These are phyloP conservation scores for Chirona hameri DNA, from an alignment of 2,888 invertebrate species.

Conservation along the genomic window DNA sequence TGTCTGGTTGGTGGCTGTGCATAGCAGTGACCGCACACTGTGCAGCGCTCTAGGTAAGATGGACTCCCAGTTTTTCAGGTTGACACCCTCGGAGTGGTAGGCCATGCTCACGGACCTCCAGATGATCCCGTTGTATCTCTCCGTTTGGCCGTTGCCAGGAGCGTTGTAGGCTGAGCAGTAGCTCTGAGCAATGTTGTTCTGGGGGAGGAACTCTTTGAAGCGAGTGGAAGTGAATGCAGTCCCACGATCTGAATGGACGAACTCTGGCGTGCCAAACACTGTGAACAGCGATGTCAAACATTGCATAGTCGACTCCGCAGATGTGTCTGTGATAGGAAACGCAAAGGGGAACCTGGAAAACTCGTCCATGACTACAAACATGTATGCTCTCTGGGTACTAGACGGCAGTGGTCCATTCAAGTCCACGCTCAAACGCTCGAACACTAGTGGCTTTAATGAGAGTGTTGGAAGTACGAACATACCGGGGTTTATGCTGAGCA, in stretches of 20 bases:
- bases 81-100: not conserved
- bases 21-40: constrained; percentile 28
- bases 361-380: constrained; percentile 27
- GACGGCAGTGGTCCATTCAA: constrained; percentile 30
- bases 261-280: not conserved
- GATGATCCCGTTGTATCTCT: constrained; percentile 27
- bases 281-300: constrained; percentile 24
- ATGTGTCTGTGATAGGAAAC: not conserved
- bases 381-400: not conserved
- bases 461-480: not conserved
- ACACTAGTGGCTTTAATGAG: constrained; percentile 24
- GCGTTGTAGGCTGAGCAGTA: not conserved
- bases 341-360: not conserved
- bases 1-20: constrained; percentile 32
- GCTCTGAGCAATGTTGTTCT: constrained; percentile 8
- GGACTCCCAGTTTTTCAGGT: constrained; percentile 28
- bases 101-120: constrained; percentile 27
- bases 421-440: constrained; percentile 25
- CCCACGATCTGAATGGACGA: not conserved
- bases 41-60: constrained; percentile 30
- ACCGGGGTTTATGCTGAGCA: constrained; percentile 22
- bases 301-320: not conserved
- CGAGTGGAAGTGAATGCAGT: not conserved
- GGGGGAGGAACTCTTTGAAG: constrained; percentile 13
- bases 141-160: constrained; percentile 28